phyloP scores from a whole-genome alignment of 2,888 invertebrate genomes.

The Volucella inflata region DNA sequence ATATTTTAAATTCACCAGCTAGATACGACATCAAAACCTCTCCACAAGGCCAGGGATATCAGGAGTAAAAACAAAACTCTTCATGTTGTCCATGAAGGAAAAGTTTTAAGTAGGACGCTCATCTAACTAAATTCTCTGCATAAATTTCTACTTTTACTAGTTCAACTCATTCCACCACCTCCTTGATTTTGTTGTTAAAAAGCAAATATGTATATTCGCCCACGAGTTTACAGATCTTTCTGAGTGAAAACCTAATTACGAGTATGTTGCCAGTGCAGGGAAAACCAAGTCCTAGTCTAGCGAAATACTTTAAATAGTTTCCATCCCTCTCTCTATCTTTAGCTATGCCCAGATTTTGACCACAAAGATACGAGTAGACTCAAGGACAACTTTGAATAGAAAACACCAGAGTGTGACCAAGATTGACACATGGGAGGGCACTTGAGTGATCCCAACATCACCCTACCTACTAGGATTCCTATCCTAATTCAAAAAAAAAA shows the following conservation, averaged over 20 bases:
- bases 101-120: background rate
- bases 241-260: constrained; percentile 19
- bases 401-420: constrained; percentile 31
- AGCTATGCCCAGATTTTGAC: background rate
- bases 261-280: background rate
- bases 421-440: constrained; percentile 46
- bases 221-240: background rate
- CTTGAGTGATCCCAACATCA: constrained; percentile 22
- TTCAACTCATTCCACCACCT: too few relatives aligned
- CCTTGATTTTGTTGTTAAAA: too few relatives aligned
- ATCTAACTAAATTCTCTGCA: background rate
- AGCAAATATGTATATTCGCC: background rate
- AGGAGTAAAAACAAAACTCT: too few relatives aligned
- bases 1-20: too few relatives aligned
- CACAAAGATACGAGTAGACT: constrained; percentile 12
- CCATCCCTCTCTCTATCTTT: background rate
- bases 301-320: constrained; percentile 17
- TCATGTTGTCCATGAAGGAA: too few relatives aligned
- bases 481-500: constrained; percentile 20
- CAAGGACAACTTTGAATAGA: constrained; percentile 21
- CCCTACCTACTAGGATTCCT: background rate
- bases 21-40: too few relatives aligned
- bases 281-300: background rate
- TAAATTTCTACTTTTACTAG: too few relatives aligned
- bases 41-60: too few relatives aligned